Conservation (phyloP, 2,797 vertebrate species). For the Argyrosomus regius region DNA sequence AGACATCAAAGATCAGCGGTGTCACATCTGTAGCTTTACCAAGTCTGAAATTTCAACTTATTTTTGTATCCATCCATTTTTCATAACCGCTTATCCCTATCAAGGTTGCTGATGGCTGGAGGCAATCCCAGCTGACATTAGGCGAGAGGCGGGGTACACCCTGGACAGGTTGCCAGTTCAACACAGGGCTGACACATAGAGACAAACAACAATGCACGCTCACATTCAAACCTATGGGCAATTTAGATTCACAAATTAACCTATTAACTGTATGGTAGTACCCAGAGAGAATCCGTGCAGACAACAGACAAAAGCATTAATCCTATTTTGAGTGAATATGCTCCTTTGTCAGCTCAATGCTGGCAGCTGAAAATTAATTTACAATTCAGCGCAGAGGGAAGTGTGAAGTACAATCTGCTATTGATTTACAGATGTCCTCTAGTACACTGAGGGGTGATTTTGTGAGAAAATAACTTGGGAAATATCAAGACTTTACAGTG, state of each 20-base stretch:
- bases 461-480: not conserved
- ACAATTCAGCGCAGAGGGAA: slow-evolving; percentile 3
- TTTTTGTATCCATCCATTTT: not conserved
- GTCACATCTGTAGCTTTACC: slow-evolving; percentile 6
- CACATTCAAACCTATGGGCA: too few relatives aligned
- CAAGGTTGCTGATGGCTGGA: too few relatives aligned
- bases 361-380: slow-evolving; percentile 20
- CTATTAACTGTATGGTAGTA: too few relatives aligned
- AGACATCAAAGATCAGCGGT: not conserved
- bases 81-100: too few relatives aligned
- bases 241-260: too few relatives aligned
- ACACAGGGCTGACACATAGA: too few relatives aligned
- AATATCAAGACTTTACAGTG: slow-evolving; percentile 3
- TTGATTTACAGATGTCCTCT: slow-evolving; percentile 7
- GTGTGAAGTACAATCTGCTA: slow-evolving; percentile 16
- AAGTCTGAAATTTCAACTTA: not conserved
- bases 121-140: too few relatives aligned
- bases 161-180: too few relatives aligned
- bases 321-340: slow-evolving; percentile 16
- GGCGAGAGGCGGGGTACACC: too few relatives aligned
- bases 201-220: too few relatives aligned
- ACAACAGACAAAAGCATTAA: not conserved
- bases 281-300: too few relatives aligned
- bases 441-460: not conserved
- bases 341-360: slow-evolving; percentile 21